phyloP scores from a whole-genome alignment of 2,888 invertebrate species.

The Euspilapteryx auroguttella region DNA sequence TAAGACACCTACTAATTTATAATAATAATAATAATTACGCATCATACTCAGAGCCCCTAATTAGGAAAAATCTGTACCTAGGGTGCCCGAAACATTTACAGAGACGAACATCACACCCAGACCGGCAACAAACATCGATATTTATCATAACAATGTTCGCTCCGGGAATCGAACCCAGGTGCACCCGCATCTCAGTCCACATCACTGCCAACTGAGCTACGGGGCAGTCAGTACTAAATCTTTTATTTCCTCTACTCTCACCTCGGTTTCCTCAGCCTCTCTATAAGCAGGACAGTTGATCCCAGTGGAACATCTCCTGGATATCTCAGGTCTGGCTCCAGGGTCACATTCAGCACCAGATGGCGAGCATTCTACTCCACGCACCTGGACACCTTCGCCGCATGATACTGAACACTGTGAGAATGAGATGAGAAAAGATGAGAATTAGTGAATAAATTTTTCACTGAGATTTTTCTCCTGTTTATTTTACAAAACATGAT shows the following conservation, averaged over 20 bases:
- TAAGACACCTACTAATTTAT: too few relatives aligned
- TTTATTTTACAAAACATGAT: neutral
- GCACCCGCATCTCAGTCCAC: too few relatives aligned
- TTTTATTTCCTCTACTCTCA: slow-evolving; percentile 9
- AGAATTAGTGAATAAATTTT: neutral
- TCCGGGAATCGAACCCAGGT: too few relatives aligned
- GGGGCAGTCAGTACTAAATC: neutral
- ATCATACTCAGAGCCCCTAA: too few relatives aligned
- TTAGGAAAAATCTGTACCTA: too few relatives aligned
- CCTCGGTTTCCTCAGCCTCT: slow-evolving; percentile 42
- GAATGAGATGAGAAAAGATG: neutral
- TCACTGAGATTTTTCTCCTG: neutral
- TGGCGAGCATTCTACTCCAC: slow-evolving; percentile 80
- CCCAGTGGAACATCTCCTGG: slow-evolving; percentile 74
- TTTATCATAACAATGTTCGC: too few relatives aligned
- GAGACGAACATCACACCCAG: too few relatives aligned
- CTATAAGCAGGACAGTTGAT: slow-evolving; percentile 66
- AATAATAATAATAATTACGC: too few relatives aligned
- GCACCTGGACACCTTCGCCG: slow-evolving; percentile 82
- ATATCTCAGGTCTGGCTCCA: slow-evolving; percentile 66
- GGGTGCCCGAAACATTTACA: too few relatives aligned
- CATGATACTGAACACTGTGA: slow-evolving; percentile 90
- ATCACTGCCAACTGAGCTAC: neutral
- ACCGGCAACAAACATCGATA: too few relatives aligned
- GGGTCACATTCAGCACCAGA: slow-evolving; percentile 68